phyloP scores from a whole-genome alignment of 2,888 invertebrate genomes.

The Heliconius aoede region DNA sequence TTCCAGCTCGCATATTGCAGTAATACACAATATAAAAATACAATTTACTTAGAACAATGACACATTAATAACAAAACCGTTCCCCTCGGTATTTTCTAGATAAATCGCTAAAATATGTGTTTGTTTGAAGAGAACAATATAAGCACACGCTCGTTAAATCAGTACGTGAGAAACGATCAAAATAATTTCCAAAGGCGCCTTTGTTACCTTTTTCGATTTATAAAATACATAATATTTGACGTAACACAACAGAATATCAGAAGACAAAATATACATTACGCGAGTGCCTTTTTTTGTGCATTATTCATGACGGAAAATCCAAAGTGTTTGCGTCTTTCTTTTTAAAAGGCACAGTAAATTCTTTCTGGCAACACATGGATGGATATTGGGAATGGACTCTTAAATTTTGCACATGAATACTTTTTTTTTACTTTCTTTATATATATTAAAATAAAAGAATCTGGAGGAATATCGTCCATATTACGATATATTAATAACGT shows the following conservation, averaged over 20 bases:
- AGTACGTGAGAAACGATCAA: constrained; percentile 34
- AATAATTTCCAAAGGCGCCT: constrained; percentile 42
- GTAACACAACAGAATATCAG: constrained; percentile 33
- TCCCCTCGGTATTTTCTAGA: constrained; percentile 20
- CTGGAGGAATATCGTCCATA: background rate
- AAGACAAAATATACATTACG: constrained; percentile 41
- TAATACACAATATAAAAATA: constrained; percentile 10
- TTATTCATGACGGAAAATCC: constrained; percentile 46
- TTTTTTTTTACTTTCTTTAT: background rate
- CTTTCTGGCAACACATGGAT: constrained; percentile 29
- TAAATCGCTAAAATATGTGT: constrained; percentile 23
- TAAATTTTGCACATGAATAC: constrained; percentile 15
- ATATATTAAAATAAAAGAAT: constrained; percentile 9
- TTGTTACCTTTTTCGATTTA: constrained; percentile 44
- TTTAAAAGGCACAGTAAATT: constrained; percentile 37
- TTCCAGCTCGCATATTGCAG: background rate
- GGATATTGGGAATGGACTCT: constrained; percentile 18
- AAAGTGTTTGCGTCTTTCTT: constrained; percentile 37
- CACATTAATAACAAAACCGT: constrained; percentile 18
- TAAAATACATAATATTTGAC: constrained; percentile 48
- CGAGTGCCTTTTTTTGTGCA: constrained; percentile 41
- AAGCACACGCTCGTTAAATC: constrained; percentile 29
- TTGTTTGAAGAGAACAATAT: constrained; percentile 17
- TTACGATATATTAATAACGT: too few relatives aligned
- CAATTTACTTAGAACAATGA: background rate